A percentile compares a stretch with the other conserved stretches of the same genome.
Conservation (phyloP, 1,140 invertebrate genomes). For the Limonius californicus region DNA sequence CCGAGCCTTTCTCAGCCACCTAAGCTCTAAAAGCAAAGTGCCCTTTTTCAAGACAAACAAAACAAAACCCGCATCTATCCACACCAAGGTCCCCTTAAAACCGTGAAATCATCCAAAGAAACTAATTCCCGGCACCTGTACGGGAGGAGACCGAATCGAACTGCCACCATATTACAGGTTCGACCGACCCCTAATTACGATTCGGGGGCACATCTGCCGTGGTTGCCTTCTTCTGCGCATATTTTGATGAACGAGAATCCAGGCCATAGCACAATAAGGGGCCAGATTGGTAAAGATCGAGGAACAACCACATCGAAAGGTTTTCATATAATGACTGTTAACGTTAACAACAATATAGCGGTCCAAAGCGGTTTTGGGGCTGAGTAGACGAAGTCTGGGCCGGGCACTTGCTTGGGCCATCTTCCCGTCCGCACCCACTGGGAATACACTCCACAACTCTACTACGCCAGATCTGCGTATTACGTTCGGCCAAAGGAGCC, state of each 20-base stretch:
- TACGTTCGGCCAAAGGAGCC: conserved; percentile 17
- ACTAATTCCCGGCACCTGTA: conserved; percentile 21
- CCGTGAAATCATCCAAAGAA: conserved; percentile 20
- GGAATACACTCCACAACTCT: conserved; percentile 32
- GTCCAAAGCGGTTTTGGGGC: not conserved
- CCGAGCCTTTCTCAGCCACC: too few relatives aligned
- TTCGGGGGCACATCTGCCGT: conserved; percentile 11
- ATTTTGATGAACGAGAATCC: conserved; percentile 11
- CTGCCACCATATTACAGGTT: conserved; percentile 20
- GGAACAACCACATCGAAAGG: conserved; percentile 29
- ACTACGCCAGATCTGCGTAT: conserved; percentile 27
- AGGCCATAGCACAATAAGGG: conserved; percentile 24
- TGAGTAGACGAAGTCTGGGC: not conserved
- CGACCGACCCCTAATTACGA: conserved; percentile 20
- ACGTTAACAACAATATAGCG: conserved; percentile 30
- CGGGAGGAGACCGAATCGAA: conserved; percentile 22
- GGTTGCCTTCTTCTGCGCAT: not conserved
- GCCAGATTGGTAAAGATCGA: conserved; percentile 21
- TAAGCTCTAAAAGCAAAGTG: too few relatives aligned
- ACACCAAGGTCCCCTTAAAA: not conserved
- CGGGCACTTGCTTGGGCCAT: conserved; percentile 18
- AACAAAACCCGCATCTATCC: not conserved
- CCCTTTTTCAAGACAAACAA: not conserved
- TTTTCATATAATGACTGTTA: conserved; percentile 36
- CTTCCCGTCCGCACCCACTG: conserved; percentile 25